phyloP scores from a whole-genome alignment of 2,797 vertebrate species.

The Syndactyla subalaris region DNA sequence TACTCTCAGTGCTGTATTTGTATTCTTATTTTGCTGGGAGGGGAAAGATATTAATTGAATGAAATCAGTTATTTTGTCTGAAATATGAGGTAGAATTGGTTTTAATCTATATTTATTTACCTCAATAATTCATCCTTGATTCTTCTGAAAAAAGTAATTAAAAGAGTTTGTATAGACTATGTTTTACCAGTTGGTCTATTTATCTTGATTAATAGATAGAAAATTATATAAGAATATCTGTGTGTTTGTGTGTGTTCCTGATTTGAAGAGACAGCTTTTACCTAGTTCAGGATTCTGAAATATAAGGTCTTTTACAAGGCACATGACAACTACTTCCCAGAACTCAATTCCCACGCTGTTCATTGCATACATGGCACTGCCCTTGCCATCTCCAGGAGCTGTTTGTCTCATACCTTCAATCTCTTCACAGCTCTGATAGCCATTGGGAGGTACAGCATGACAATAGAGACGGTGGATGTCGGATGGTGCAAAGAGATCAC shows the following conservation, averaged over 20 bases:
- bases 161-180: not conserved
- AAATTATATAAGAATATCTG: not conserved
- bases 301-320: not conserved
- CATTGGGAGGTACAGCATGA: slow-evolving; percentile 94
- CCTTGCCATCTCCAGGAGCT: not conserved
- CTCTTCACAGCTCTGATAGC: slow-evolving; percentile 90
- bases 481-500: slow-evolving; percentile 99
- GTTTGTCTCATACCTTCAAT: not conserved
- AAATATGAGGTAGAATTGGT: not conserved
- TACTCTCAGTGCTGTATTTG: not conserved
- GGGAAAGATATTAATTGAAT: not conserved
- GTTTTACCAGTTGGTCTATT: not conserved
- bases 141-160: not conserved
- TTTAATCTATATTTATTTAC: not conserved
- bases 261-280: not conserved
- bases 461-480: slow-evolving; percentile 96
- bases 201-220: not conserved
- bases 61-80: not conserved
- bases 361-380: not conserved
- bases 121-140: not conserved
- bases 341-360: not conserved
- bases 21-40: not conserved
- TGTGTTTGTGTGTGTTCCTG: not conserved
- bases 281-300: not conserved
- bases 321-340: not conserved